phyloP scores from a whole-genome alignment of 2,113 vertebrate species.

The Zingel zingel region DNA sequence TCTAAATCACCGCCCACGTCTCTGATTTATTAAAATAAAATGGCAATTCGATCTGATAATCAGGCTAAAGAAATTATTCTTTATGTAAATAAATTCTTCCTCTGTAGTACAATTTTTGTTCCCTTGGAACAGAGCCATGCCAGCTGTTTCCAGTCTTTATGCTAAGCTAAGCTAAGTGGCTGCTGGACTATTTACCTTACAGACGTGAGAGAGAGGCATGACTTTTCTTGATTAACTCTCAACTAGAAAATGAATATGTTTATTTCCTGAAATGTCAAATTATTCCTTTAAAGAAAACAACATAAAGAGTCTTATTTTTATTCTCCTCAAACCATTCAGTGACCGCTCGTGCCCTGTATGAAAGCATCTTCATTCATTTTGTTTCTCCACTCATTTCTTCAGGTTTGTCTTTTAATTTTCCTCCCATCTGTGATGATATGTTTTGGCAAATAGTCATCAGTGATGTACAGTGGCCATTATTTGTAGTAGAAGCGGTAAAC shows the following conservation, averaged over 20 bases:
- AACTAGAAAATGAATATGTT: not conserved
- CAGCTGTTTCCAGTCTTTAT: too few species aligned
- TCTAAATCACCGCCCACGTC: not conserved
- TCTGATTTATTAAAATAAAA: slow-evolving; percentile 1
- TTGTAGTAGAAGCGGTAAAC: not conserved
- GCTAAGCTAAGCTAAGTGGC: too few species aligned
- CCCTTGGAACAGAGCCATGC: too few species aligned
- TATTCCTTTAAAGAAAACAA: not conserved
- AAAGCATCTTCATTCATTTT: not conserved
- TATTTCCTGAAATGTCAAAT: not conserved
- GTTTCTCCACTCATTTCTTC: not conserved
- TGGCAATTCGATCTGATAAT: not conserved
- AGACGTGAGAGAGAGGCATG: too few species aligned
- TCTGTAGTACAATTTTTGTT: not conserved
- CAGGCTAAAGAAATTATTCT: not conserved
- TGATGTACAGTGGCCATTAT: not conserved
- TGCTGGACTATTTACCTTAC: too few species aligned
- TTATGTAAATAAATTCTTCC: not conserved
- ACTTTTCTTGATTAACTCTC: too few species aligned
- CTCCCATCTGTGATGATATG: not conserved
- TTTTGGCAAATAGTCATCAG: not conserved
- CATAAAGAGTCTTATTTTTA: not conserved
- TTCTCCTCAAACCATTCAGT: not conserved
- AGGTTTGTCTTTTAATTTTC: not conserved
- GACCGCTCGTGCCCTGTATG: not conserved